These are phyloP conservation scores for Coleophora deauratella DNA, from an alignment of 2,888 invertebrate species.

Conservation along the genomic window DNA sequence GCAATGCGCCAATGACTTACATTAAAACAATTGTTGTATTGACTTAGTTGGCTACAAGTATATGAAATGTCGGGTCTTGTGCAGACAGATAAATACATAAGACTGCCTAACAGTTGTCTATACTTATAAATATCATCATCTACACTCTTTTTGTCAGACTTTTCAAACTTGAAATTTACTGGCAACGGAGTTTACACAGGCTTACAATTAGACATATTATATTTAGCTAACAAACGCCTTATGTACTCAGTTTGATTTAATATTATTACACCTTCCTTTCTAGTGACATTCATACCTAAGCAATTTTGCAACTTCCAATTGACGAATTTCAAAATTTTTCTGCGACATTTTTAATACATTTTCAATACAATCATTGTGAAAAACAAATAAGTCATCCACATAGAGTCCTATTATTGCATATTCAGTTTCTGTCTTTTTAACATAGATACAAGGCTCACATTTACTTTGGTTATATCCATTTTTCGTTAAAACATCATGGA, in stretches of 20 bases:
- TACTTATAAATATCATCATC: neutral
- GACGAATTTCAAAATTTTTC: neutral
- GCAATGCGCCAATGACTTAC: constrained; percentile 10
- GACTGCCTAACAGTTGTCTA: neutral
- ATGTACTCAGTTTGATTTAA: neutral
- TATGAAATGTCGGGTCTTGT: neutral
- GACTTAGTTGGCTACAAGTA: constrained; percentile 11
- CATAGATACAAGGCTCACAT: too few relatives aligned
- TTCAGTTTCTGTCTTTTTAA: too few relatives aligned
- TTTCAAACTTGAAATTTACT: neutral
- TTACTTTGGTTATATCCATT: too few relatives aligned
- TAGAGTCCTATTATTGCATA: too few relatives aligned
- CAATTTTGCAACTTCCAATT: neutral
- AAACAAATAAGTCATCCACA: too few relatives aligned
- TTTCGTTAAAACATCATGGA: too few relatives aligned
- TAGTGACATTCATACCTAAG: constrained; percentile 1
- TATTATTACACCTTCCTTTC: too few relatives aligned
- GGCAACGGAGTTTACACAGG: neutral
- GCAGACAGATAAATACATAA: neutral
- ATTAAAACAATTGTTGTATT: constrained; percentile 12
- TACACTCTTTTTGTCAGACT: neutral
- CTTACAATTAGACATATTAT: constrained; percentile 1
- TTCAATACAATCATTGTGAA: too few relatives aligned
- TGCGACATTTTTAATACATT: too few relatives aligned
- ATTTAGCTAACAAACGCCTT: neutral